Evolutionary conservation across 2,888 invertebrate genomes (phyloP).

Genomic region (Drosophila paracracens): DNA sequence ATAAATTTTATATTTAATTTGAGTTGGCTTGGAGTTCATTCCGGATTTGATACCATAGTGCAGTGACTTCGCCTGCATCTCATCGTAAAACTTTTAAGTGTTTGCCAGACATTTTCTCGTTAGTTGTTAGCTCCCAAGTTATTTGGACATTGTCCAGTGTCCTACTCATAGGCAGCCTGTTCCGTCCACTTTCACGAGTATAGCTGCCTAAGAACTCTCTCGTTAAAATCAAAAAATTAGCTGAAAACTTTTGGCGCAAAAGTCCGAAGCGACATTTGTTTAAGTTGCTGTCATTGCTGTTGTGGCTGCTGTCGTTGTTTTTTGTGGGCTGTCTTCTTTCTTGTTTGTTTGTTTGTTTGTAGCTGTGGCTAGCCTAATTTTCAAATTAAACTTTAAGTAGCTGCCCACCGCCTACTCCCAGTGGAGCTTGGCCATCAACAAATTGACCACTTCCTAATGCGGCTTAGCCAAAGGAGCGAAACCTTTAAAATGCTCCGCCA

Average conservation of each 20-base stretch:
- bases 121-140: conserved; percentile 71
- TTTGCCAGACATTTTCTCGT: conserved; percentile 78
- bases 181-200: conserved; percentile 9
- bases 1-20: background rate
- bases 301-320: conserved; percentile 25
- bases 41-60: conserved; percentile 34
- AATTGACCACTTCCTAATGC: conserved; percentile 51
- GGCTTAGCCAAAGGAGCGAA: conserved; percentile 40
- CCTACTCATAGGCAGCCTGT: conserved; percentile 32
- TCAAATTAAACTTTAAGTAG: conserved; percentile 73
- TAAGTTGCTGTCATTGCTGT: conserved; percentile 56
- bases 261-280: conserved; percentile 69
- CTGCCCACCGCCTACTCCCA: conserved; percentile 34
- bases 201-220: conserved; percentile 63
- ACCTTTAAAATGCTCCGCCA: conserved; percentile 42
- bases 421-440: conserved; percentile 32
- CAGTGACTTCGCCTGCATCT: conserved; percentile 50
- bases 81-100: conserved; percentile 77
- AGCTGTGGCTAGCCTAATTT: conserved; percentile 51
- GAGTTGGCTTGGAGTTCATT: background rate
- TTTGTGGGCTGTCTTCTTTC: conserved; percentile 19
- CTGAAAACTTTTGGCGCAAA: conserved; percentile 69
- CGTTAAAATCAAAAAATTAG: conserved; percentile 76
- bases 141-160: conserved; percentile 70
- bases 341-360: conserved; percentile 47